Evolutionary conservation across 2,797 vertebrate genomes (phyloP), one percentile per base, ranked within the genome.

Genomic region (Lepus townsendii): DNA sequence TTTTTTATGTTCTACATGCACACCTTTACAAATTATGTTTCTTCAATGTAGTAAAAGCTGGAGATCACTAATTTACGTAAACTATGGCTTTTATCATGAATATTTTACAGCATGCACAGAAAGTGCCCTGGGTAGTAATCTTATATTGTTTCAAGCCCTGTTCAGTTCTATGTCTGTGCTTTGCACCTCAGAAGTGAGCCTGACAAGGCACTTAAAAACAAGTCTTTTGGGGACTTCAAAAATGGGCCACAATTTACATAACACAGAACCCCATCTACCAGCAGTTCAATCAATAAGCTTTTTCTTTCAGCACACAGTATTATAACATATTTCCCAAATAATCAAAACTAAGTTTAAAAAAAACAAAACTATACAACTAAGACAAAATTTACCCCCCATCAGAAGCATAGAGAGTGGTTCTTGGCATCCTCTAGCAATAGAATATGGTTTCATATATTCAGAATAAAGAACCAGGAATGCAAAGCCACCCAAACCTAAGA

Each of bases 161-260:
- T 97, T 98, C 97, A 97, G 96, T 97, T 97, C 93, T 93, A 13
- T 93, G 88, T 96, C 95, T 98, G 98, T 98, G 98, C 98, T 98
- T 97, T 98, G 98, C 98, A 98, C 97, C 97, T 98, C 97, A 98
- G 97, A 98, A 98, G 96, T 95, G 97, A 98, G 97, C 97, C 97
- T 98, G 97, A 97, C 98, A 98, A 98, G 98, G 98, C 98, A 98
- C 98, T 98, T 98, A 96, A 98, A 97, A 98, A 98, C 12, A 9
- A 97, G 97, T 98, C 97, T 98, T 96, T 65, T 50, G 94, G 98
- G 97, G 96, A 98, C 97, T 97, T 98, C 32, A 96, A 95, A 97
- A 97, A 97, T 96, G 95, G 93, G 97, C 95, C 96, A 97, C 95
- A 97, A 97, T 86, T 97, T 97, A 97, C 90, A 97, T 85, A 94